Conservation (phyloP, 2,888 invertebrate species). For the Coenonympha glycerion region DNA sequence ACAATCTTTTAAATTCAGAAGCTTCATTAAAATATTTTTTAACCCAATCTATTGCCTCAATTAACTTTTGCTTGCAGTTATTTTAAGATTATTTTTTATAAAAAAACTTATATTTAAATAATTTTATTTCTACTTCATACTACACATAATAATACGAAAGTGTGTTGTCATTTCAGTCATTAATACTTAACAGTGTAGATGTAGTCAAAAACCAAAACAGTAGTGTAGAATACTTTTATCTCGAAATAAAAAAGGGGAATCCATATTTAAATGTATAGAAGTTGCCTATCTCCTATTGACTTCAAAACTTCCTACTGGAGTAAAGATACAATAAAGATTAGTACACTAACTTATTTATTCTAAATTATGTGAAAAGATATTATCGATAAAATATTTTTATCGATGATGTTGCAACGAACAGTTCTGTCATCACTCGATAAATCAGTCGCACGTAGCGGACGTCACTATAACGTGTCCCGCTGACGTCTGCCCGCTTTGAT, state of each 20-base stretch:
- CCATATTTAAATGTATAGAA: too few species aligned
- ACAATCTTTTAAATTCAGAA: conserved; percentile 70
- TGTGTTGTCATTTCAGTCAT: too few species aligned
- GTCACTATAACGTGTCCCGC: conserved; percentile 27
- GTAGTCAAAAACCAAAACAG: too few species aligned
- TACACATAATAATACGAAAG: too few species aligned
- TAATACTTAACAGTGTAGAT: too few species aligned
- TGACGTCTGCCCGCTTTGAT: conserved; percentile 53
- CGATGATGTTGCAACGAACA: not conserved
- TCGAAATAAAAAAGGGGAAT: too few species aligned
- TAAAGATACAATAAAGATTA: too few species aligned
- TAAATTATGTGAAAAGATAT: not conserved
- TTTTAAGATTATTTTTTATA: conserved; percentile 52
- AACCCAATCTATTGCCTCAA: conserved; percentile 75
- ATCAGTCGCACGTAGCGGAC: conserved; percentile 1
- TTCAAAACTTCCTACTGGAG: too few species aligned
- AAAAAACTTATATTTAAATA: conserved; percentile 45
- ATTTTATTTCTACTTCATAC: conserved; percentile 44
- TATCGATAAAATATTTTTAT: not conserved
- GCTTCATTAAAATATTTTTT: conserved; percentile 78
- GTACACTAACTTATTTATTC: too few species aligned
- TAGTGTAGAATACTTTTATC: too few species aligned
- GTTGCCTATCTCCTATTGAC: too few species aligned
- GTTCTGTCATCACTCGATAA: conserved; percentile 3
- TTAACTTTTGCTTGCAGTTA: conserved; percentile 71